These are phyloP conservation scores for Nasonia giraulti DNA, from an alignment of 1,140 invertebrate species.

Conservation along the genomic window DNA sequence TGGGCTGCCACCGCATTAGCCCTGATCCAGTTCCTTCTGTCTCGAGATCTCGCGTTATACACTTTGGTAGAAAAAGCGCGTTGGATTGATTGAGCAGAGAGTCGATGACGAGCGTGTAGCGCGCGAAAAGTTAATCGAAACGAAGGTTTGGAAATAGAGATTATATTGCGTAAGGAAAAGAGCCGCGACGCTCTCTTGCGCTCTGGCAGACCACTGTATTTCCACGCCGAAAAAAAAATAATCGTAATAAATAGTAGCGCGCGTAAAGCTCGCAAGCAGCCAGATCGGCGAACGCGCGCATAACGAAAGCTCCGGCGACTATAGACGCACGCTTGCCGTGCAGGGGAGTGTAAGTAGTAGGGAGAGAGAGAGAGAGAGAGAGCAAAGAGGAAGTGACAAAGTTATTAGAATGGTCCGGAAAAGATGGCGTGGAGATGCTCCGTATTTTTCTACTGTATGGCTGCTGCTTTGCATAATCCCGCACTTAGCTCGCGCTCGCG, in stretches of 20 bases:
- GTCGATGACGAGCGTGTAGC: neutral
- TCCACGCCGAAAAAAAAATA: neutral
- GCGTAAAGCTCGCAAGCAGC: no score
- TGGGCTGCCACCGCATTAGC: neutral
- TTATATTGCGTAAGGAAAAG: no score
- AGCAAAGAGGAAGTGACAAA: constrained; percentile 66
- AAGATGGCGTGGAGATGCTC: constrained; percentile 75
- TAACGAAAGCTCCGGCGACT: neutral
- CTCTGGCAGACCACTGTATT: neutral
- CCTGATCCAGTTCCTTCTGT: neutral
- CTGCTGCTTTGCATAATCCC: constrained; percentile 75
- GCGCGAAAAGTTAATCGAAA: neutral
- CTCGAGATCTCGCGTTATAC: neutral
- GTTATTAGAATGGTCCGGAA: constrained; percentile 76
- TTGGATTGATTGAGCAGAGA: neutral
- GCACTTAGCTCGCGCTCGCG: constrained; percentile 72
- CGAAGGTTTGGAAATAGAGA: no score
- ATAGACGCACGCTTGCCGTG: constrained; percentile 25
- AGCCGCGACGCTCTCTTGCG: neutral
- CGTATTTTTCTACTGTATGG: constrained; percentile 77
- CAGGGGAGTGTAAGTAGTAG: constrained; percentile 57
- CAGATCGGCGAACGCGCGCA: neutral
- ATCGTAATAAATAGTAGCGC: neutral
- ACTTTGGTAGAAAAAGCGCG: neutral
- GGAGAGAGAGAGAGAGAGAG: constrained; percentile 44